phyloP scores from a whole-genome alignment of 2,113 vertebrate genomes.

The Bufo gargarizans region DNA sequence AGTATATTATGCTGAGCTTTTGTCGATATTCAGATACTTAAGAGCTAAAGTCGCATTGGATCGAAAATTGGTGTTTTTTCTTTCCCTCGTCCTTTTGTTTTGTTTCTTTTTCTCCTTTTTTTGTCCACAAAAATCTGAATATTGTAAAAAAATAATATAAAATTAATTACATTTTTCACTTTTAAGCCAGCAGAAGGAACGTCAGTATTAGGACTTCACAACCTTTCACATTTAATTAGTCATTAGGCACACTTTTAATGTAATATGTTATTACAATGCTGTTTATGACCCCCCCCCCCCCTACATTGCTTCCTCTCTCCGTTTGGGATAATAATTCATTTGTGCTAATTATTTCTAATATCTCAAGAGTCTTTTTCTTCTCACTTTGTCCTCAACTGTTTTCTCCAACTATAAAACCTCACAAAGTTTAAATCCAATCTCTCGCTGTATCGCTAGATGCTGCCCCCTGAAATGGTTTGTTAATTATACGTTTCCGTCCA shows the following conservation, averaged over 20 bases:
- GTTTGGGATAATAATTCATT: background rate
- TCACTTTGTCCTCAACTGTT: constrained; percentile 10
- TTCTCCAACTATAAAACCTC: background rate
- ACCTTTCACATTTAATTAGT: constrained; percentile 9
- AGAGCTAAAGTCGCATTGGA: background rate
- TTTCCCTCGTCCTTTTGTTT: background rate
- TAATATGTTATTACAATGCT: constrained; percentile 20
- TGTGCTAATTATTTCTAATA: constrained; percentile 18
- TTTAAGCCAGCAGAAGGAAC: background rate
- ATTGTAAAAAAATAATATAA: background rate
- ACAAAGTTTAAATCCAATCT: background rate
- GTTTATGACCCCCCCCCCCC: background rate
- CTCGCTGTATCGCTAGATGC: background rate
- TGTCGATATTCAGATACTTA: background rate
- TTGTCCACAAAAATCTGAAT: background rate
- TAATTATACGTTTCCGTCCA: constrained; percentile 42
- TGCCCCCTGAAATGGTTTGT: constrained; percentile 31
- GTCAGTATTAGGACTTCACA: background rate
- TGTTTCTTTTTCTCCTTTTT: background rate
- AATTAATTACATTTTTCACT: background rate
- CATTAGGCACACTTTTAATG: background rate
- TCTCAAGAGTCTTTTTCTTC: background rate
- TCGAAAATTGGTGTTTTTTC: background rate
- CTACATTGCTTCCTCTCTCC: background rate
- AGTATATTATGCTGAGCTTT: background rate